phyloP scores from a whole-genome alignment of 2,113 vertebrate species.

The Desmodus rotundus region DNA sequence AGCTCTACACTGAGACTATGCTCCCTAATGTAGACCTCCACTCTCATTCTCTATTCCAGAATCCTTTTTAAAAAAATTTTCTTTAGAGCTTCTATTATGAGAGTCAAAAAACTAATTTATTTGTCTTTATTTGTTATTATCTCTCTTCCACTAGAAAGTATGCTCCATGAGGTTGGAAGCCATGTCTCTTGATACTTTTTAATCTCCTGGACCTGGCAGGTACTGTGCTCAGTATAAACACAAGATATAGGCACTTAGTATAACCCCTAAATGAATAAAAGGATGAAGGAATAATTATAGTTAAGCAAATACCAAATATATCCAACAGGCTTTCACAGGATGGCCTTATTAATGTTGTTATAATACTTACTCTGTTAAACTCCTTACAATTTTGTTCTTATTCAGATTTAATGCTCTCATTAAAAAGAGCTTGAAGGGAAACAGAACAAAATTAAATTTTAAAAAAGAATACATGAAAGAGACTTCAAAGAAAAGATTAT shows the following conservation, averaged over 20 bases:
- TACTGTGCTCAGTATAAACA: not conserved
- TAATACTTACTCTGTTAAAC: constrained; percentile 27
- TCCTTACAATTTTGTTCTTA: constrained; percentile 49
- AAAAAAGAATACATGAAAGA: constrained; percentile 34
- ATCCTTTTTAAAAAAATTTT: not conserved
- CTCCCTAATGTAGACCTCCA: not conserved
- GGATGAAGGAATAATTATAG: constrained; percentile 10
- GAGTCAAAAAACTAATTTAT: not conserved
- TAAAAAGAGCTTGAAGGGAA: constrained; percentile 62
- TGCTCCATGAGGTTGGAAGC: not conserved
- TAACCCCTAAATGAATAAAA: not conserved
- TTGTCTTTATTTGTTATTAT: not conserved
- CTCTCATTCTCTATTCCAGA: not conserved
- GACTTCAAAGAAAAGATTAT: constrained; percentile 50
- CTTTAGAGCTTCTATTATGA: not conserved
- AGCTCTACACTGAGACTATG: not conserved
- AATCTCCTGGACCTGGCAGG: not conserved
- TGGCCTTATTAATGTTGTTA: constrained; percentile 51
- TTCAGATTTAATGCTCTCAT: constrained; percentile 66
- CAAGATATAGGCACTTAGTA: not conserved
- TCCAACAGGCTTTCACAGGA: constrained; percentile 27
- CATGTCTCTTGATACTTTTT: not conserved
- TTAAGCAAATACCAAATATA: constrained; percentile 25
- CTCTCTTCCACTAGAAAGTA: not conserved
- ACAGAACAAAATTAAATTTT: constrained; percentile 55